phyloP scores from a whole-genome alignment of 1,140 invertebrate species.

The Drepana arcuata region DNA sequence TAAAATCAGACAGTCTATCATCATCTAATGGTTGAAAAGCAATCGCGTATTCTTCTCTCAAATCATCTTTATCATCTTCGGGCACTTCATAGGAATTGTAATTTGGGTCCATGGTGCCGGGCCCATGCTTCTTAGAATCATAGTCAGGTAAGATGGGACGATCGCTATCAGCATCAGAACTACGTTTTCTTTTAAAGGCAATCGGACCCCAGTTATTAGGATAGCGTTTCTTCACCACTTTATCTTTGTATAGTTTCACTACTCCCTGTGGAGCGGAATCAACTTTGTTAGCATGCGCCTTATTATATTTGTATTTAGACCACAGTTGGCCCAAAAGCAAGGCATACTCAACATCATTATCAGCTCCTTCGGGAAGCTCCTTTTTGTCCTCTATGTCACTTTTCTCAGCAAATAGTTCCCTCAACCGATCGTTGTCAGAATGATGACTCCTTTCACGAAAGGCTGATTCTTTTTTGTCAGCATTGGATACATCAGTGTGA shows the following conservation, averaged over 20 bases:
- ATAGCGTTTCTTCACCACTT: constrained; percentile 60
- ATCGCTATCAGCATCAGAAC: constrained; percentile 47
- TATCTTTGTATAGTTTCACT: constrained; percentile 60
- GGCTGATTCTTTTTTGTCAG: constrained; percentile 55
- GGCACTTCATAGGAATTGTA: constrained; percentile 54
- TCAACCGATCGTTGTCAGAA: constrained; percentile 68
- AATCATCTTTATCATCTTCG: constrained; percentile 55
- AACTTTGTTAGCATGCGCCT: constrained; percentile 30
- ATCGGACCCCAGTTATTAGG: constrained; percentile 64
- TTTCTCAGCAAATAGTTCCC: constrained; percentile 72
- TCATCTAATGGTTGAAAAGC: constrained; percentile 71
- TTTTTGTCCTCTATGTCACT: constrained; percentile 59
- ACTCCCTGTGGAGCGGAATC: constrained; percentile 50
- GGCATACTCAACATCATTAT: constrained; percentile 71
- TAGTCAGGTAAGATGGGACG: constrained; percentile 28
- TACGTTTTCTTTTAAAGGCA: constrained; percentile 66
- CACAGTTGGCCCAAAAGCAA: constrained; percentile 73
- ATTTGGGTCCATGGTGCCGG: constrained; percentile 47
- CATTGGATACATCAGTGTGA: constrained; percentile 11
- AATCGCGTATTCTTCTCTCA: constrained; percentile 71
- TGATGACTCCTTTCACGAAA: constrained; percentile 73
- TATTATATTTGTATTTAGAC: constrained; percentile 75
- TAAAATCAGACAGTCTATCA: constrained; percentile 53
- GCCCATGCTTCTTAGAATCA: constrained; percentile 47
- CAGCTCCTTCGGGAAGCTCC: constrained; percentile 52